Percentiles rank a stretch among this genome's conserved stretches.
Evolutionary conservation across 2,888 invertebrate species (phyloP).

Genomic region (Parnassius glacialis): DNA sequence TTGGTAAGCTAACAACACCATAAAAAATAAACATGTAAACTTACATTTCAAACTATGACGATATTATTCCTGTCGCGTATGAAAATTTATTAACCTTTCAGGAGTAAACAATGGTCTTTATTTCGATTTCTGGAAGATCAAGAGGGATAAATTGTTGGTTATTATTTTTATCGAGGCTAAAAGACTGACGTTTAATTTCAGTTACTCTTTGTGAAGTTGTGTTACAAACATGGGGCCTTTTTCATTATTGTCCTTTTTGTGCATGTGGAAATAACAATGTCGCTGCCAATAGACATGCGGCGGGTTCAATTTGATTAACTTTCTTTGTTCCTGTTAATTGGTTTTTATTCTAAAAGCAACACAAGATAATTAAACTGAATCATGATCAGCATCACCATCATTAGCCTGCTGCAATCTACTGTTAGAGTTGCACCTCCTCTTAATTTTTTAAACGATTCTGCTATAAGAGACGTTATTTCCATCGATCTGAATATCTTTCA

Average conservation of each 20-base stretch:
- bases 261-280: slow-evolving; percentile 43
- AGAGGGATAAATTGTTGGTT: slow-evolving; percentile 36
- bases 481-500: too few species aligned
- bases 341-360: not conserved
- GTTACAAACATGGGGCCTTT: slow-evolving; percentile 43
- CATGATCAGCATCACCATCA: too few species aligned
- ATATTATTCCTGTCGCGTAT: too few species aligned
- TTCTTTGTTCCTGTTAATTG: slow-evolving; percentile 26
- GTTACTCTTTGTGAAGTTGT: slow-evolving; percentile 50
- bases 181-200: slow-evolving; percentile 59
- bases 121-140: slow-evolving; percentile 1
- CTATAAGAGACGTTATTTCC: too few species aligned
- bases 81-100: too few species aligned
- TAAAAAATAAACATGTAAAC: too few species aligned
- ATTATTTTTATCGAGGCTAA: slow-evolving; percentile 48
- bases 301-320: slow-evolving; percentile 46
- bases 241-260: slow-evolving; percentile 44
- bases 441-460: too few species aligned
- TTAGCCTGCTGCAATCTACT: too few species aligned
- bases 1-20: too few species aligned
- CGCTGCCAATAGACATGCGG: slow-evolving; percentile 40
- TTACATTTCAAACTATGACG: too few species aligned
- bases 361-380: too few species aligned
- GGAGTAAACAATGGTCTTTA: not conserved
- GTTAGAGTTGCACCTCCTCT: too few species aligned